Percentiles rank a stretch among this genome's conserved stretches.
These are phyloP conservation scores for Nebria salina DNA, from an alignment of 2,888 invertebrate species.

Conservation along the genomic window DNA sequence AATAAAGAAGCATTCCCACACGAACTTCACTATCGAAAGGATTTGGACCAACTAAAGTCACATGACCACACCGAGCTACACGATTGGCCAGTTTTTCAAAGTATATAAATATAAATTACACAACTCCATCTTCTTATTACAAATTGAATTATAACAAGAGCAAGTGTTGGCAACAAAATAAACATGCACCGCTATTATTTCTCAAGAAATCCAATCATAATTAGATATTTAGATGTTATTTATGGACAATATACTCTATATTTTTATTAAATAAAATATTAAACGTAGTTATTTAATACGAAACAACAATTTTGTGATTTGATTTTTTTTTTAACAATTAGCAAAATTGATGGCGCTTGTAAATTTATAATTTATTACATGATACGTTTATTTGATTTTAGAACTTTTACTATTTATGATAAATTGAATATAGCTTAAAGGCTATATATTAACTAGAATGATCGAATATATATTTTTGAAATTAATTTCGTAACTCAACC, in stretches of 20 bases:
- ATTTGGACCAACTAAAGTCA: constrained; percentile 47
- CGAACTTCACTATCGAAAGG: constrained; percentile 44
- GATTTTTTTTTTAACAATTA: neutral
- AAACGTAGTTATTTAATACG: too few relatives aligned
- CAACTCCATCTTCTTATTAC: constrained; percentile 26
- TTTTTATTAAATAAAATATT: too few relatives aligned
- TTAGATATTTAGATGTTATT: too few relatives aligned
- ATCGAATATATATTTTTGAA: too few relatives aligned
- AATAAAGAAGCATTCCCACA: constrained; percentile 44
- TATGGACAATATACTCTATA: too few relatives aligned
- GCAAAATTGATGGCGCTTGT: too few relatives aligned
- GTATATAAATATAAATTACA: constrained; percentile 29
- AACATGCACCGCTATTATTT: neutral
- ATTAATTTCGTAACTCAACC: too few relatives aligned
- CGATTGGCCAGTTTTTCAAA: constrained; percentile 36
- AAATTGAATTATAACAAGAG: constrained; percentile 16
- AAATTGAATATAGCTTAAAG: too few relatives aligned
- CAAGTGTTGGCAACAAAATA: neutral
- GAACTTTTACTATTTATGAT: too few relatives aligned
- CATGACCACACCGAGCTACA: constrained; percentile 32
- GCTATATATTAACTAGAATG: too few relatives aligned
- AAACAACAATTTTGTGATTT: neutral
- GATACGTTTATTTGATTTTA: neutral
- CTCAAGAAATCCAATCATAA: too few relatives aligned
- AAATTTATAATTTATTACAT: too few relatives aligned